Conservation (phyloP, 2,113 vertebrate species). For the Cryptotis parvus region DNA sequence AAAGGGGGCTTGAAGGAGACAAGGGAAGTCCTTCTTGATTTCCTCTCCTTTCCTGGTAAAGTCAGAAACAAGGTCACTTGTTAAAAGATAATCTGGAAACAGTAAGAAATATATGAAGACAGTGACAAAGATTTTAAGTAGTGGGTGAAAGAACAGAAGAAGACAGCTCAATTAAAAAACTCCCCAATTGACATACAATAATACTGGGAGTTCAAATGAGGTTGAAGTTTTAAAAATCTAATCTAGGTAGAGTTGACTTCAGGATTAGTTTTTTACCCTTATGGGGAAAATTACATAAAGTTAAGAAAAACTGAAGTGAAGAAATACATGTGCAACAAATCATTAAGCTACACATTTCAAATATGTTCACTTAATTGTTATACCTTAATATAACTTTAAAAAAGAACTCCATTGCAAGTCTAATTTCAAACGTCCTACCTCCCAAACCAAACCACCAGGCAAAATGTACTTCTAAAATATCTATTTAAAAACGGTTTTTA, state of each 20-base stretch:
- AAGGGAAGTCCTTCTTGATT: background rate
- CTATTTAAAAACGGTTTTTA: conserved; percentile 59
- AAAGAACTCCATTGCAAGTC: conserved; percentile 28
- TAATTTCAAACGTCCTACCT: conserved; percentile 60
- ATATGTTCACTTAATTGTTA: conserved; percentile 42
- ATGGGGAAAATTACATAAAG: conserved; percentile 12
- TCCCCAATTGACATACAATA: background rate
- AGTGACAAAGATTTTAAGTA: background rate
- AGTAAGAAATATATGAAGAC: conserved; percentile 27
- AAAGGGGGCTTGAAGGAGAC: background rate
- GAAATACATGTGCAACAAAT: conserved; percentile 27
- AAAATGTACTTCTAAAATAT: conserved; percentile 50
- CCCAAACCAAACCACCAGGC: conserved; percentile 46
- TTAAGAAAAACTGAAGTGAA: conserved; percentile 43
- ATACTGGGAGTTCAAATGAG: background rate
- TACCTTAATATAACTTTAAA: conserved; percentile 2
- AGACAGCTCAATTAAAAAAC: conserved; percentile 29
- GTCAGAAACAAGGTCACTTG: background rate
- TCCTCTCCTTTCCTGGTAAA: conserved; percentile 1
- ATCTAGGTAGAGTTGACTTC: background rate
- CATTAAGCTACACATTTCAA: conserved; percentile 15
- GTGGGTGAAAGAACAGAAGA: conserved; percentile 10
- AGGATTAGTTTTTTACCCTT: conserved; percentile 10
- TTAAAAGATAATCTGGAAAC: background rate
- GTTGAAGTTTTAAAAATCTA: conserved; percentile 27